Conservation (phyloP, 2,888 invertebrate species). For the Lasioglossum villosulum region DNA sequence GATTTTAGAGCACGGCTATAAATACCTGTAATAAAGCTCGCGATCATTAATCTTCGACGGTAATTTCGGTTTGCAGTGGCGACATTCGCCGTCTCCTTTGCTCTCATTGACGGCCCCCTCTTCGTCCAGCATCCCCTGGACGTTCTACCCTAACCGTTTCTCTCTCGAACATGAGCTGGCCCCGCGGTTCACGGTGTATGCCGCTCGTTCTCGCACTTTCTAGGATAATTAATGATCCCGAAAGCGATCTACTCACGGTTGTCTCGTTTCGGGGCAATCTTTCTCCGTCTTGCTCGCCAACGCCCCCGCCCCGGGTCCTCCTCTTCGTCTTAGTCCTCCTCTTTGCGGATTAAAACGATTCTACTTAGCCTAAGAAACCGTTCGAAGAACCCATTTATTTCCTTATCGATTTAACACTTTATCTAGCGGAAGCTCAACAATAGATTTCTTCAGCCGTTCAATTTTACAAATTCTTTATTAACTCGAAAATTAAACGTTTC, state of each 20-base stretch:
- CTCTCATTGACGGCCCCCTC: constrained; percentile 56
- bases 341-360: constrained; percentile 42
- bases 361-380: neutral
- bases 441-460: too few species aligned
- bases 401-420: too few species aligned
- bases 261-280: constrained; percentile 80
- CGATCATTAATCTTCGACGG: constrained; percentile 81
- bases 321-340: neutral
- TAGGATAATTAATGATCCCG: constrained; percentile 82
- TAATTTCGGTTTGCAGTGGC: constrained; percentile 81
- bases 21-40: constrained; percentile 78
- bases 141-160: constrained; percentile 19
- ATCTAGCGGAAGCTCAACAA: too few species aligned
- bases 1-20: constrained; percentile 72
- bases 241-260: constrained; percentile 81
- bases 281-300: constrained; percentile 69
- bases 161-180: constrained; percentile 19
- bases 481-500: too few species aligned
- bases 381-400: neutral
- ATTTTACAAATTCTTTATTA: too few species aligned
- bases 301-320: constrained; percentile 24
- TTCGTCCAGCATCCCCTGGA: constrained; percentile 38
- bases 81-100: constrained; percentile 77
- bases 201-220: constrained; percentile 73
- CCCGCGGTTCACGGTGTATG: constrained; percentile 14